Base-by-base conservation (phyloP, 2,113 vertebrate genomes). In the Pseudorhombus dupliciocellatus region DNA sequence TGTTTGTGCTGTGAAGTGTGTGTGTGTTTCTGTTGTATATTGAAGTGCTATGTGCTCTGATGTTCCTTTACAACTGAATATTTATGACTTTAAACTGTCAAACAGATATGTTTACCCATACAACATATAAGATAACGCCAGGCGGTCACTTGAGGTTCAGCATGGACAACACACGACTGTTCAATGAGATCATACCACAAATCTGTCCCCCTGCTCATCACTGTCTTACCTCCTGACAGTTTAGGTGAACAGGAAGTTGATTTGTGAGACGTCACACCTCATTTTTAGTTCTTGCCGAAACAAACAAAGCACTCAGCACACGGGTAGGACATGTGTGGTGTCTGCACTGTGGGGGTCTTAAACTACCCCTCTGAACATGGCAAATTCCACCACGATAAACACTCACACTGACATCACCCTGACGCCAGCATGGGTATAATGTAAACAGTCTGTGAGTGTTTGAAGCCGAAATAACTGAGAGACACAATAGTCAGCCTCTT, bases 341-440 rank as follows among this genome's bases (percentile, higher is more conserved):
- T 64, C 25, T 51, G 60, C 30, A 16, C 34, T 42, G 28, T 11
- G 18, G 37, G 14, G 25, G 62, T 40, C 34, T 53, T 40, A 37
- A 40, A 61, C 46, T 54, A 60, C 28, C 57, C 61, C 42, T 44
- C 60, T 80, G 62, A 28, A 64, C 55, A 66, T 46, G 15, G 60
- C 69, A 82, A 66, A 81, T 83, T 86, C 75, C 65, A 40, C 52
- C 64, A 63, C 57, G 40, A 56, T n/a, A 40, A 55, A 73, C 59
- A 44, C 48, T 30, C 20, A 52, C 20, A 24, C 24, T 25, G 16
- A 64, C 5, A n/a, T 15, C 48, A 63, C 42, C 44, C 20, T 25
- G 4, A 63, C 11, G 26, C 30, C 48, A 65, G 28, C 8, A 31
- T 21, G 34, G n/a, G 28, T 44, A 20, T 51, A 50, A 67, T 50